Evolutionary conservation across 2,888 invertebrate genomes (phyloP).

Genomic region (Heliconius aoede): DNA sequence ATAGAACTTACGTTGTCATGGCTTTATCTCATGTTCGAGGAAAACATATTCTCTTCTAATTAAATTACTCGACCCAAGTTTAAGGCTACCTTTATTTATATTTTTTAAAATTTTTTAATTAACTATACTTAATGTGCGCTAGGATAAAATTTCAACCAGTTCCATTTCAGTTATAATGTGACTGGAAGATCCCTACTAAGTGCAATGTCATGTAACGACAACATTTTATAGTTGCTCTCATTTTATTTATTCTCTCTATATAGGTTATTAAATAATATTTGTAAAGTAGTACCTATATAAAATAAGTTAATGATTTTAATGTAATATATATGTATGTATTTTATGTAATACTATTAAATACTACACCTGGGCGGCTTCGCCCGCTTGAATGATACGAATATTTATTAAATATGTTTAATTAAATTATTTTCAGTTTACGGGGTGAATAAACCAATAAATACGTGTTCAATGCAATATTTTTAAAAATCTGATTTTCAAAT

Average conservation of each 20-base stretch:
- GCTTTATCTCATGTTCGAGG: constrained; percentile 35
- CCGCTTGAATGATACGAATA: too few species aligned
- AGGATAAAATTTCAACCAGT: background rate
- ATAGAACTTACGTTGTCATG: constrained; percentile 34
- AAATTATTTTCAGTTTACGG: too few species aligned
- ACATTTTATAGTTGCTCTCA: background rate
- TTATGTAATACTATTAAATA: too few species aligned
- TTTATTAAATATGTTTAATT: too few species aligned
- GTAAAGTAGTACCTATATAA: too few species aligned
- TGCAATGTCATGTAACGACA: background rate
- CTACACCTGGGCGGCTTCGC: too few species aligned
- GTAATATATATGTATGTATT: too few species aligned
- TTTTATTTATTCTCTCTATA: background rate
- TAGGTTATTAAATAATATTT: background rate
- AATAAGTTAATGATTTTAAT: too few species aligned
- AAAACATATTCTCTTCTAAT: constrained; percentile 23
- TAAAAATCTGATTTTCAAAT: too few species aligned
- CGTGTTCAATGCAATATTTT: too few species aligned
- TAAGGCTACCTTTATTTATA: background rate
- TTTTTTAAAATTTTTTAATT: too few species aligned
- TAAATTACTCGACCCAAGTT: constrained; percentile 12
- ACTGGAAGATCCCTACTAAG: constrained; percentile 8
- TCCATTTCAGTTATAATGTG: background rate
- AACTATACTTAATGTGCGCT: background rate
- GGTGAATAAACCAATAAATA: too few species aligned